Conservation (phyloP, 2,888 invertebrate species). For the Pilophorus perplexus region DNA sequence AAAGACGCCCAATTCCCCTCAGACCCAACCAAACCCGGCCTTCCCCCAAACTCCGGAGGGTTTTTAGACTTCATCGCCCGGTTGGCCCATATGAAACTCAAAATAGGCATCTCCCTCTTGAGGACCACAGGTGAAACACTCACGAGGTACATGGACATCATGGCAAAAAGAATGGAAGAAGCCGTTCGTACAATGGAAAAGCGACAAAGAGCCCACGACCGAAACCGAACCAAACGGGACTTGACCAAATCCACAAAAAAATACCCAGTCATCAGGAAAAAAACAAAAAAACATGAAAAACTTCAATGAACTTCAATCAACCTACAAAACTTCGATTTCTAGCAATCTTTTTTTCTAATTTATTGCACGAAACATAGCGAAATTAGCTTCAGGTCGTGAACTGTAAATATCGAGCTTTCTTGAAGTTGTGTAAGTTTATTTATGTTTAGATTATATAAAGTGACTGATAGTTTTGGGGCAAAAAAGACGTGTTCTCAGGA, state of each 20-base stretch:
- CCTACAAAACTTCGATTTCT: not conserved
- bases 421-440: too few species aligned
- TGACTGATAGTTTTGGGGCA: slow-evolving; percentile 27
- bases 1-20: slow-evolving; percentile 15
- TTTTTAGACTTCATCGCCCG: slow-evolving; percentile 61
- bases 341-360: too few species aligned
- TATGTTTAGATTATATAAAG: too few species aligned
- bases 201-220: slow-evolving; percentile 21
- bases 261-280: slow-evolving; percentile 8
- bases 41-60: slow-evolving; percentile 29
- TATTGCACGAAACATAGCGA: slow-evolving; percentile 24
- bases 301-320: slow-evolving; percentile 2
- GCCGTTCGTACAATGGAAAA: slow-evolving; percentile 48
- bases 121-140: slow-evolving; percentile 67
- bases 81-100: slow-evolving; percentile 66
- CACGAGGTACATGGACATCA: slow-evolving; percentile 62
- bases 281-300: slow-evolving; percentile 9
- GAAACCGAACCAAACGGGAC: slow-evolving; percentile 15
- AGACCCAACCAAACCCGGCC: not conserved
- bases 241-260: slow-evolving; percentile 11
- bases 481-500: slow-evolving; percentile 47
- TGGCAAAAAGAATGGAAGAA: slow-evolving; percentile 55
- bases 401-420: slow-evolving; percentile 13
- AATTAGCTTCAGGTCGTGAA: too few species aligned
- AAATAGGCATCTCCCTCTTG: slow-evolving; percentile 65